Evolutionary conservation across 2,888 invertebrate species (phyloP).

Genomic region (Chymomyza amoena): DNA sequence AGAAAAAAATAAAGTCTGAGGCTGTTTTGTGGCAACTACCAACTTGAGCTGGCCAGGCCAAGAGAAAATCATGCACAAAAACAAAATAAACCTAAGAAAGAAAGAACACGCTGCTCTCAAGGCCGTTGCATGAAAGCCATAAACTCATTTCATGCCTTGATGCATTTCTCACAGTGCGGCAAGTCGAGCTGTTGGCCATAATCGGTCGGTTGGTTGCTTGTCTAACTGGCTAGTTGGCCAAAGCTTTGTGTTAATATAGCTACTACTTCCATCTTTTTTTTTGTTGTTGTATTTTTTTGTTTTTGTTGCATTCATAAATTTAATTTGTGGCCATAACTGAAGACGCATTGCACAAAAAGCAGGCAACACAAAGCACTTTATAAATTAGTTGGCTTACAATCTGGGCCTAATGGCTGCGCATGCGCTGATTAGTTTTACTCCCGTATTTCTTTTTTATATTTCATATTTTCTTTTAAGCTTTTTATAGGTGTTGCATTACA

Average conservation of each 20-base stretch:
- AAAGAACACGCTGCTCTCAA: conserved; percentile 51
- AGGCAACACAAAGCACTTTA: conserved; percentile 17
- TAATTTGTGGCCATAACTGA: conserved; percentile 58
- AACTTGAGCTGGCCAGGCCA: conserved; percentile 15
- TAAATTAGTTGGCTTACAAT: conserved; percentile 36
- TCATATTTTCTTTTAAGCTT: conserved; percentile 2
- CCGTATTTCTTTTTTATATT: conserved; percentile 55
- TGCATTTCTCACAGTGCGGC: conserved; percentile 59
- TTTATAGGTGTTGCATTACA: conserved; percentile 49
- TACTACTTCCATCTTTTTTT: conserved; percentile 4
- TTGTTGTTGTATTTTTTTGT: conserved; percentile 19
- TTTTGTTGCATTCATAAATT: conserved; percentile 59
- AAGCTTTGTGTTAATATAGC: conserved; percentile 39
- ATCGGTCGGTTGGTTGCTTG: conserved; percentile 12
- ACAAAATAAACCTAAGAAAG: not conserved
- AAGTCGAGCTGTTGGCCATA: conserved; percentile 35
- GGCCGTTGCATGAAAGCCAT: conserved; percentile 74
- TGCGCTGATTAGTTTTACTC: conserved; percentile 66
- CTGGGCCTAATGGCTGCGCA: conserved; percentile 54
- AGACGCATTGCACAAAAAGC: conserved; percentile 1
- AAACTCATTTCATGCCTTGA: conserved; percentile 73
- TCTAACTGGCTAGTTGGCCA: conserved; percentile 17
- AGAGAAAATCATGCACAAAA: conserved; percentile 10
- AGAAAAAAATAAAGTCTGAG: conserved; percentile 16
- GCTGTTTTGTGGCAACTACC: not conserved